Conservation (phyloP, 2,113 vertebrate species). For the Psammodynastes pulverulentus region DNA sequence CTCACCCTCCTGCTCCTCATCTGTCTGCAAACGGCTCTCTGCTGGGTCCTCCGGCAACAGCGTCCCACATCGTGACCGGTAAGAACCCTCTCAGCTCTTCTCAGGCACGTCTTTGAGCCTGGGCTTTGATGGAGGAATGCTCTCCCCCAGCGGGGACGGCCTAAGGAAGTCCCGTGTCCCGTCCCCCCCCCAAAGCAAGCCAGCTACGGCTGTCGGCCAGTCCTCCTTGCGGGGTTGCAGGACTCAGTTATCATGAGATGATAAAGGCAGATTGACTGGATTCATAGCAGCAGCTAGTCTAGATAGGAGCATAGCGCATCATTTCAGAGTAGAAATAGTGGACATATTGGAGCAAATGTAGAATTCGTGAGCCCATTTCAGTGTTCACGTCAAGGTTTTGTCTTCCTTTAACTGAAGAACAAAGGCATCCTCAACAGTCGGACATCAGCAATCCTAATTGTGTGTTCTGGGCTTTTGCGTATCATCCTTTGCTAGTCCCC, state of each 20-base stretch:
- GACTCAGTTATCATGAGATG: background rate
- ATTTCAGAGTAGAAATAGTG: no score
- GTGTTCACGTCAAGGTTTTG: no score
- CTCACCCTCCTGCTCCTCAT: conserved; percentile 75
- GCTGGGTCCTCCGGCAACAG: conserved; percentile 52
- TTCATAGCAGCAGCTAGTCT: background rate
- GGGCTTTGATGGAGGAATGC: background rate
- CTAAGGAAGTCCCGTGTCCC: no score
- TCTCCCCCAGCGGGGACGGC: background rate
- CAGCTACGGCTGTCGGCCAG: background rate
- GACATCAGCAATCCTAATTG: background rate
- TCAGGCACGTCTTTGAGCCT: background rate
- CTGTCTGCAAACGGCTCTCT: conserved; percentile 48
- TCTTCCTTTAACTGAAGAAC: background rate
- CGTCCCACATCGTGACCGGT: conserved; percentile 88
- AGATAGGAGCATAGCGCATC: background rate
- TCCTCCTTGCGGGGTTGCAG: background rate
- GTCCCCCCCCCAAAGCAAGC: background rate
- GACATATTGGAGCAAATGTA: background rate
- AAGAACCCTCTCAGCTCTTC: conserved; percentile 45
- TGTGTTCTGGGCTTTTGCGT: background rate
- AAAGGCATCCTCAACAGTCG: background rate
- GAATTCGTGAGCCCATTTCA: background rate
- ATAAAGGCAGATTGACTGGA: background rate
- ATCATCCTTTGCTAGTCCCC: background rate